These are phyloP conservation scores for Disparrhopalites patrizii DNA, from an alignment of 2,888 invertebrate genomes.

Conservation along the genomic window DNA sequence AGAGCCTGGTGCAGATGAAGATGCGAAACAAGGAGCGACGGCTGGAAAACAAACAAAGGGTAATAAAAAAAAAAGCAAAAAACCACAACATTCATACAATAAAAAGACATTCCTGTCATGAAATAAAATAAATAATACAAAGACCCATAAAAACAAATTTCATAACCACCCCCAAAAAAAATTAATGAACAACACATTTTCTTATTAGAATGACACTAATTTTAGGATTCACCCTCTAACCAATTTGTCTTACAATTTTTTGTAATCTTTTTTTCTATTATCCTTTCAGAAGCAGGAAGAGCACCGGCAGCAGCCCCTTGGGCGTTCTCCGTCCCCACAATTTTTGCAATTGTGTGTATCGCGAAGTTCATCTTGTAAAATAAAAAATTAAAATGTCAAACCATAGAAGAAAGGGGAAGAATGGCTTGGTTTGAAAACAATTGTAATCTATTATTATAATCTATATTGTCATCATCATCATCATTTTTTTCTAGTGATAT, in stretches of 20 bases:
- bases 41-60: slow-evolving; percentile 31
- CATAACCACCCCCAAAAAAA: too few species aligned
- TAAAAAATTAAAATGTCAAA: not conserved
- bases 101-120: not conserved
- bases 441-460: too few species aligned
- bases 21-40: slow-evolving; percentile 36
- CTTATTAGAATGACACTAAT: too few species aligned
- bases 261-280: too few species aligned
- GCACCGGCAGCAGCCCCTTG: slow-evolving; percentile 35
- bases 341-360: slow-evolving; percentile 32
- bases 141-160: too few species aligned
- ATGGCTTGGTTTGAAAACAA: not conserved
- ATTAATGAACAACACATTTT: too few species aligned
- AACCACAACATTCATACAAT: not conserved
- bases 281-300: slow-evolving; percentile 24
- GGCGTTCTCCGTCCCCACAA: slow-evolving; percentile 36
- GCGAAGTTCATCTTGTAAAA: slow-evolving; percentile 39
- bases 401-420: not conserved
- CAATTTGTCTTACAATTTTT: not conserved
- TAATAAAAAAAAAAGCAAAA: not conserved
- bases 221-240: too few species aligned
- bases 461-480: too few species aligned
- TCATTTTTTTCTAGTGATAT: not conserved
- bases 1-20: slow-evolving; percentile 35
- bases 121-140: slow-evolving; percentile 9